Evolutionary conservation across 2,888 invertebrate genomes (phyloP).

Genomic region (Andrena haemorrhoa): DNA sequence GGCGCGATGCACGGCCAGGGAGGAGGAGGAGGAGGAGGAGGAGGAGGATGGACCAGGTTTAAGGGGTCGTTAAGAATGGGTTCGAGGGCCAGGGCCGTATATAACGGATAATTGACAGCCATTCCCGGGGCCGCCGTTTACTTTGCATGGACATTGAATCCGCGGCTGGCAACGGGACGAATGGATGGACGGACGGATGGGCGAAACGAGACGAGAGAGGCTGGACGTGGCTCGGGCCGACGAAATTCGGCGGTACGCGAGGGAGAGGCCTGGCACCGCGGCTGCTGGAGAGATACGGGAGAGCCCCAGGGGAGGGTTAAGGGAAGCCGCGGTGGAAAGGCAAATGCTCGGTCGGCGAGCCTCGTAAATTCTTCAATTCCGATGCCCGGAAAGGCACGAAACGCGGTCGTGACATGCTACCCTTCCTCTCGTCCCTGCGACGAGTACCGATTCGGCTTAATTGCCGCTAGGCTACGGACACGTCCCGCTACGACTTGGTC

Average conservation of each 20-base stretch:
- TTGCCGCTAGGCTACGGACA: conserved; percentile 42
- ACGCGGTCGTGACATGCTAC: conserved; percentile 46
- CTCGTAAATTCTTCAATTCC: conserved; percentile 78
- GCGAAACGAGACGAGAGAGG: conserved; percentile 66
- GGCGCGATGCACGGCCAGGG: conserved; percentile 47
- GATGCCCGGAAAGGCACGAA: conserved; percentile 58
- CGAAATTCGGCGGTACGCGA: conserved; percentile 56
- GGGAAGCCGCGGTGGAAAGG: conserved; percentile 61
- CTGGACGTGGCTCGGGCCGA: conserved; percentile 43
- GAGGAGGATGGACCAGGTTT: conserved; percentile 69
- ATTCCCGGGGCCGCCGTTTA: conserved; percentile 81
- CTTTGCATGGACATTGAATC: conserved; percentile 85
- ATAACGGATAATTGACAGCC: conserved; percentile 85
- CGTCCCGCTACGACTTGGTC: conserved; percentile 16
- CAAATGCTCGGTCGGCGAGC: conserved; percentile 58
- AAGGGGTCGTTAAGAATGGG: conserved; percentile 84
- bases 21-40: conserved; percentile 48
- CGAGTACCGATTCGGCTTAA: conserved; percentile 51
- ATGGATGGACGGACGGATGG: conserved; percentile 64
- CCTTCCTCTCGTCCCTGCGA: not conserved
- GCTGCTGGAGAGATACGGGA: conserved; percentile 34
- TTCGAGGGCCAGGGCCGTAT: conserved; percentile 84
- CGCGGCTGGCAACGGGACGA: conserved; percentile 72
- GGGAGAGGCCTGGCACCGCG: conserved; percentile 41
- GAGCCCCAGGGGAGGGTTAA: conserved; percentile 33